These are phyloP conservation scores for Macaria notata DNA, from an alignment of 2,888 invertebrate species.

Conservation along the genomic window DNA sequence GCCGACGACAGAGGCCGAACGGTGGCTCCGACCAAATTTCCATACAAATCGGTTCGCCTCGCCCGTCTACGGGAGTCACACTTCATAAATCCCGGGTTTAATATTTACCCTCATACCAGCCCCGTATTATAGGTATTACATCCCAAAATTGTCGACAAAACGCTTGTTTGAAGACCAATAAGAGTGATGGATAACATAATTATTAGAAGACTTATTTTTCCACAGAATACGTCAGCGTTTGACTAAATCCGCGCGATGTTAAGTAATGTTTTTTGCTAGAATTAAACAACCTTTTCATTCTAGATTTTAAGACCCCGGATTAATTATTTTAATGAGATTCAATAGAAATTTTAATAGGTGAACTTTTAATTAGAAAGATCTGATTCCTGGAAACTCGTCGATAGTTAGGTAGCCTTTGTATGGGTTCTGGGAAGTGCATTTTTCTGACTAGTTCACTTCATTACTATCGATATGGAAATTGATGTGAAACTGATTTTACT, in stretches of 20 bases:
- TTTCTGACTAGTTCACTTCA: background rate
- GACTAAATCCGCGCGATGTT: too few relatives aligned
- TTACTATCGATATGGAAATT: too few relatives aligned
- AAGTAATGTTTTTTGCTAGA: too few relatives aligned
- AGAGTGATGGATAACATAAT: conserved; percentile 13
- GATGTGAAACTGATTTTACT: too few relatives aligned
- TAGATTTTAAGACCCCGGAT: too few relatives aligned
- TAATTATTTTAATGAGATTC: background rate
- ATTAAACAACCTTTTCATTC: too few relatives aligned
- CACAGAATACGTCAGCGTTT: too few relatives aligned
- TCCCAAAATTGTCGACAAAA: conserved; percentile 28
- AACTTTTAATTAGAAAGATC: conserved; percentile 19
- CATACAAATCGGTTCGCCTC: conserved; percentile 79
- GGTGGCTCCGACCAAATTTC: conserved; percentile 52
- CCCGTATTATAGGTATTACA: conserved; percentile 10
- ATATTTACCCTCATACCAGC: conserved; percentile 50
- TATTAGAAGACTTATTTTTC: background rate
- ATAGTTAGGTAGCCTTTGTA: conserved; percentile 5
- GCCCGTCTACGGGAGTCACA: conserved; percentile 54
- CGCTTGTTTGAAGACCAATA: conserved; percentile 21
- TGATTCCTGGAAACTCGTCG: conserved; percentile 3
- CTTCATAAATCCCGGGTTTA: conserved; percentile 79
- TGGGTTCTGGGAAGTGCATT: conserved; percentile 2
- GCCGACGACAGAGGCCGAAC: conserved; percentile 56
- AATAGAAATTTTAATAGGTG: conserved; percentile 8